phyloP scores from a whole-genome alignment of 2,888 invertebrate species.

The Sepiola atlantica region DNA sequence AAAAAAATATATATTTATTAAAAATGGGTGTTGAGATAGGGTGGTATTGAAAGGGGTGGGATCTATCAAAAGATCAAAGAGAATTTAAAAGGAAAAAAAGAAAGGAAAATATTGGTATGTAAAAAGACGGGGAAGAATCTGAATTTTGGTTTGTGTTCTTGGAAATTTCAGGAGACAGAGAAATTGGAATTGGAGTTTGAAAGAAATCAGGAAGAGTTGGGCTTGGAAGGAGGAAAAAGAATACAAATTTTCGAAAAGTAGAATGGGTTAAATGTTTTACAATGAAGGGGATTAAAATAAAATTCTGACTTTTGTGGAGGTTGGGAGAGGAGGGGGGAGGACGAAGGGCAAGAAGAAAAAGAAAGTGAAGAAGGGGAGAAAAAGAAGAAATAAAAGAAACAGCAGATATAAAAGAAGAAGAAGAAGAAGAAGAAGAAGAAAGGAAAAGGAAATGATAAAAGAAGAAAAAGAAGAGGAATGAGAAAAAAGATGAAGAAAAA shows the following conservation, averaged over 20 bases:
- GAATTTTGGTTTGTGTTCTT: neutral
- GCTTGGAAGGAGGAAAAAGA: neutral
- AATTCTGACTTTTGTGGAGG: neutral
- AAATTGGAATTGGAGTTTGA: neutral
- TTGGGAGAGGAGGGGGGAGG: neutral
- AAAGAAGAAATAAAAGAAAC: no score
- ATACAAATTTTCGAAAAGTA: neutral
- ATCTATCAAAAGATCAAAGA: neutral
- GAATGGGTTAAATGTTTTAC: neutral
- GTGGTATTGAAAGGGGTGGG: neutral
- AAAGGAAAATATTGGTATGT: neutral
- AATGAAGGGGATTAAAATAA: neutral
- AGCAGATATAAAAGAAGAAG: no score
- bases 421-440: neutral
- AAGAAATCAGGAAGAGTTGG: neutral
- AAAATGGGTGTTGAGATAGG: neutral
- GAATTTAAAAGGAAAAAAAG: neutral
- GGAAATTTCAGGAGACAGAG: neutral
- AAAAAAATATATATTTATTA: no score
- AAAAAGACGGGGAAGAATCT: neutral
- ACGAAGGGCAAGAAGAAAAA: neutral
- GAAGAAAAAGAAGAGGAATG: neutral
- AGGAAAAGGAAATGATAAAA: no score
- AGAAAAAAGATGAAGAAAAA: no score
- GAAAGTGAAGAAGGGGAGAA: neutral